phyloP scores from a whole-genome alignment of 2,113 vertebrate genomes.

The Aspidoscelis tigris region DNA sequence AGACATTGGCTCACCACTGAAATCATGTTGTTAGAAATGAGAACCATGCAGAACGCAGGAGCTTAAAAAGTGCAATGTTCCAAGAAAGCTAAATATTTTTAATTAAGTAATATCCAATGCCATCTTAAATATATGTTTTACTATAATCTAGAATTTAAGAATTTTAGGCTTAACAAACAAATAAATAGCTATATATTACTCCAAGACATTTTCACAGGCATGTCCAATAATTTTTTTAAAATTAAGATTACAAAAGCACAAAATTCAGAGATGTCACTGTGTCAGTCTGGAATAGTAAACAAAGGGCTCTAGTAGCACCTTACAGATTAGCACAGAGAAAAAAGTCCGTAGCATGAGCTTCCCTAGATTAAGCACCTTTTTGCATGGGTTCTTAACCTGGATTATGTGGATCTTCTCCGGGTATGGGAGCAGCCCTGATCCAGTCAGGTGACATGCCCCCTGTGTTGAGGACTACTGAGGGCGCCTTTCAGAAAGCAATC shows the following conservation, averaged over 20 bases:
- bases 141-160: background rate
- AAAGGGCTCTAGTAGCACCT: too few species aligned
- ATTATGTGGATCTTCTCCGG: too few species aligned
- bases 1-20: background rate
- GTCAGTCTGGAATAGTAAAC: too few species aligned
- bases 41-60: background rate
- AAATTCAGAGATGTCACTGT: too few species aligned
- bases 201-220: background rate
- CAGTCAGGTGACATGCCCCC: too few species aligned
- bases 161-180: background rate
- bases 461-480: too few species aligned
- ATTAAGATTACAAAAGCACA: background rate
- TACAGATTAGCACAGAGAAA: too few species aligned
- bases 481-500: too few species aligned
- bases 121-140: background rate
- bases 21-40: background rate
- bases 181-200: background rate
- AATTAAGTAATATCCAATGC: background rate
- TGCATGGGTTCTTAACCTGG: too few species aligned
- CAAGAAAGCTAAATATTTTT: conserved; percentile 7
- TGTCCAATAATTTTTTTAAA: background rate
- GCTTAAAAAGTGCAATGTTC: background rate
- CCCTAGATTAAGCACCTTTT: too few species aligned
- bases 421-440: too few species aligned
- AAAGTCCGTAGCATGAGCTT: too few species aligned